Conservation (phyloP, 2,113 vertebrate genomes). For the Perca flavescens region DNA sequence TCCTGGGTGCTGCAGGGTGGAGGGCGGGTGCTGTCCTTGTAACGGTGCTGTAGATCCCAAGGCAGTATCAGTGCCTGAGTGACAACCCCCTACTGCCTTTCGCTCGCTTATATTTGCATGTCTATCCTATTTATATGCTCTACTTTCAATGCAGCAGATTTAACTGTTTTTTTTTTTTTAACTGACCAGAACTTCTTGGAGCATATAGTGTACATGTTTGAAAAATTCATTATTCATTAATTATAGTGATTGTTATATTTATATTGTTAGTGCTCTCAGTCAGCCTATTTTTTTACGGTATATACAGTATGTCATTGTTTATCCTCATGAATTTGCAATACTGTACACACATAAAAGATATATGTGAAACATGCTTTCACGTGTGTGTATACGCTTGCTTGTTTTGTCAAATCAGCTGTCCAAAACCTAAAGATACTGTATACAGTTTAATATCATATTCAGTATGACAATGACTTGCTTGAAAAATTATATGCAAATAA, state of each 20-base stretch:
- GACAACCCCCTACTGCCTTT: conserved; percentile 68
- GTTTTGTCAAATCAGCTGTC: background rate
- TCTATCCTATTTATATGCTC: conserved; percentile 72
- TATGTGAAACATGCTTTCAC: background rate
- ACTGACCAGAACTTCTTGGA: conserved; percentile 10
- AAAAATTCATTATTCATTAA: too few species aligned
- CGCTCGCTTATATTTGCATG: conserved; percentile 67
- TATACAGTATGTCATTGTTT: background rate
- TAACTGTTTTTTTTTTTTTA: conserved; percentile 6
- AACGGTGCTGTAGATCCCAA: conserved; percentile 66
- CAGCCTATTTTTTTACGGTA: background rate
- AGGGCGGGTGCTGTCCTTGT: conserved; percentile 80
- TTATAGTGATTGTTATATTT: background rate
- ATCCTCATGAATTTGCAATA: conserved; percentile 4
- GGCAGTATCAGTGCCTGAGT: conserved; percentile 70
- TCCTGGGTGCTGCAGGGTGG: conserved; percentile 76
- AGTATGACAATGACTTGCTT: too few species aligned
- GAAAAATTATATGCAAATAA: background rate
- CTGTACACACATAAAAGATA: conserved; percentile 13
- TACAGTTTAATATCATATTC: background rate
- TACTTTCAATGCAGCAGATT: conserved; percentile 34
- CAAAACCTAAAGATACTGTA: background rate
- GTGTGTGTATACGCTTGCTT: background rate
- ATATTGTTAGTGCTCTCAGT: background rate
- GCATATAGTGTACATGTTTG: background rate